Evolutionary conservation across 2,888 invertebrate species (phyloP), one percentile per base, ranked within the genome.

Genomic region (Chelonus formosanus): DNA sequence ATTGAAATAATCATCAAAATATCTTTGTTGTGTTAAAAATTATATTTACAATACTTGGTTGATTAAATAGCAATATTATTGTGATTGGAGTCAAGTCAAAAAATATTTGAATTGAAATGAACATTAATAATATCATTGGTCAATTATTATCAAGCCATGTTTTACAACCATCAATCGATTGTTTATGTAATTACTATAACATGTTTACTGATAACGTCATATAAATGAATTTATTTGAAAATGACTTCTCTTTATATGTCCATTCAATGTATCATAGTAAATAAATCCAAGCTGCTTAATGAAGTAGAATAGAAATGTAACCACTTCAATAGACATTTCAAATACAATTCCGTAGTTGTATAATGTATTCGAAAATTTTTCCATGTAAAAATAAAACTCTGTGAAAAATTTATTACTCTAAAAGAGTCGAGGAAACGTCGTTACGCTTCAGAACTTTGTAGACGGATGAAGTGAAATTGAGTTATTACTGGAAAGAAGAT

Each of bases 401-500:
- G 34, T 8, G 32, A 31, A 52, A 66, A 61, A 60, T 45, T 61
- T 44, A 40, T 65, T 54, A 55, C 32, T 8, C 48, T 8, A 35
- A 44, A 32, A 52, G 53, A 62, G 55, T 32, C 47, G 32, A 50
- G 50, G 54, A 66, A 66, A 53, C 57, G 50, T 57, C 40, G 48
- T 47, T 52, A 45, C 34, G 47, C 35, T 47, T 48, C 53, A 52
- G 40, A 65, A 54, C 55, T 56, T 55, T 60, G 36, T 45, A 56
- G 50, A 55, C 55, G 48, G 55, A 54, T 61, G 44, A 55, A 34
- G 36, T 44, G 56, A 62, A 53, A 54, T 50, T 20, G 59, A 68
- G 54, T 55, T 63, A 63, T 62, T 40, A 59, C 53, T 7, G 61
- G 50, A 53, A 48, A 34, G 44, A 53, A 43, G 32, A 57, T 57